Percentiles rank a stretch among this genome's conserved stretches.
phyloP scores from a whole-genome alignment of 2,113 vertebrate species.

The Melanostigma gelatinosum region DNA sequence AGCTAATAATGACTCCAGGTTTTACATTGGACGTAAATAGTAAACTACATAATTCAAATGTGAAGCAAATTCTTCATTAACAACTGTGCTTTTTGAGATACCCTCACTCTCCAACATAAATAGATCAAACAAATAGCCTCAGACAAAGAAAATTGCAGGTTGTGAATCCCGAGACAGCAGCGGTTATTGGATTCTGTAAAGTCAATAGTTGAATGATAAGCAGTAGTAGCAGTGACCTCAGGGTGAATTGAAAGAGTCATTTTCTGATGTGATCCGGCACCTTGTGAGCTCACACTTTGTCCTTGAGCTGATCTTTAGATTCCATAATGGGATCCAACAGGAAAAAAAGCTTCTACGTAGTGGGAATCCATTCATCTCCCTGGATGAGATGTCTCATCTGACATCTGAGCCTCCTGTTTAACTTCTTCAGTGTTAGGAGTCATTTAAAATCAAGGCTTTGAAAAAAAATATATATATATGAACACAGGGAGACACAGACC shows the following conservation, averaged over 20 bases:
- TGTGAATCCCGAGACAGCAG: background rate
- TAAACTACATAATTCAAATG: background rate
- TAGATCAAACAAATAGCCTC: background rate
- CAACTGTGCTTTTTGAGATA: background rate
- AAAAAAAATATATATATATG: too few relatives aligned
- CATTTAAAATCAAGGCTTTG: conserved; percentile 24
- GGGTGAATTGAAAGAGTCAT: conserved; percentile 11
- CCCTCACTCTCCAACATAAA: background rate
- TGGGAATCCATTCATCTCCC: conserved; percentile 60
- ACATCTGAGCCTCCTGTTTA: conserved; percentile 42
- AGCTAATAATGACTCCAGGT: too few relatives aligned
- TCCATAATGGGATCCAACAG: conserved; percentile 15
- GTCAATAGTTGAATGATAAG: background rate
- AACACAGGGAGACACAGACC: background rate
- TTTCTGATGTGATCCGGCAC: conserved; percentile 16
- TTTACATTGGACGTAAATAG: background rate
- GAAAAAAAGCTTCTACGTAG: conserved; percentile 12
- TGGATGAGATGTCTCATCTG: conserved; percentile 40
- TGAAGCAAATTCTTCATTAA: background rate
- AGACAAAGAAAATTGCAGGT: background rate
- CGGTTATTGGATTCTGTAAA: background rate
- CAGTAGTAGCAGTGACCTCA: background rate
- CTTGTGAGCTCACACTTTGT: conserved; percentile 8
- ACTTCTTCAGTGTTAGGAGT: conserved; percentile 13
- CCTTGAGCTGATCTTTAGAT: conserved; percentile 45